A percentile compares a stretch with the other conserved stretches of the same genome.
Evolutionary conservation across 2,888 invertebrate species (phyloP).

Genomic region (Tenthredo notha): DNA sequence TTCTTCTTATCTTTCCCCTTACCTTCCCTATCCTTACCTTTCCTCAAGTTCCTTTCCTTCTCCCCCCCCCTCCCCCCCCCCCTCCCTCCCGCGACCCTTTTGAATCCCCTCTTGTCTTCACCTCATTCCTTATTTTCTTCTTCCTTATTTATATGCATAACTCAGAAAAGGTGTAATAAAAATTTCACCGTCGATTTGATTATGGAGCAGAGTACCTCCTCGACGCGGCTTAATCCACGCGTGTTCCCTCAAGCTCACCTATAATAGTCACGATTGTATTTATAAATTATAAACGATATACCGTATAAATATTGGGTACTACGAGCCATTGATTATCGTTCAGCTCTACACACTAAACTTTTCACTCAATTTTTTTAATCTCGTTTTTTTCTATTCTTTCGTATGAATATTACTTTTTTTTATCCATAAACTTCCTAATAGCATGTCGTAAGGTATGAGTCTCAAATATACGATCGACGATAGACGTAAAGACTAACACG

Average conservation of each 20-base stretch:
- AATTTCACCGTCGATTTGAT: slow-evolving; percentile 71
- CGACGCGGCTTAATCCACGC: slow-evolving; percentile 36
- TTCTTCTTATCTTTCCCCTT: slow-evolving; percentile 38
- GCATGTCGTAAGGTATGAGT: neutral
- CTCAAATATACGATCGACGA: neutral
- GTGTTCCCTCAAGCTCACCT: slow-evolving; percentile 11
- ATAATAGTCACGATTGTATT: slow-evolving; percentile 12
- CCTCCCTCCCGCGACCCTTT: neutral
- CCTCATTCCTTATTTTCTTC: slow-evolving; percentile 55
- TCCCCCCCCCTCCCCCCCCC: neutral
- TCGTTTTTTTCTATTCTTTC: neutral
- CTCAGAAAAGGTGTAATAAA: slow-evolving; percentile 75
- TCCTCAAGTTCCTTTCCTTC: neutral
- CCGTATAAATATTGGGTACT: slow-evolving; percentile 8
- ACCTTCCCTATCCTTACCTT: neutral
- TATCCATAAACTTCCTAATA: neutral
- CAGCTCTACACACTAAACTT: neutral
- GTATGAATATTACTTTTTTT: neutral
- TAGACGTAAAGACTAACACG: neutral
- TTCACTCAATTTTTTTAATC: neutral
- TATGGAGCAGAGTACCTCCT: slow-evolving; percentile 60
- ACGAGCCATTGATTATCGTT: slow-evolving; percentile 10
- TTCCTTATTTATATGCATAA: slow-evolving; percentile 76
- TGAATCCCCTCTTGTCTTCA: slow-evolving; percentile 28
- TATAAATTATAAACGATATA: slow-evolving; percentile 21